Conservation (phyloP, 2,888 invertebrate genomes). For the Eristalinus aeneus region DNA sequence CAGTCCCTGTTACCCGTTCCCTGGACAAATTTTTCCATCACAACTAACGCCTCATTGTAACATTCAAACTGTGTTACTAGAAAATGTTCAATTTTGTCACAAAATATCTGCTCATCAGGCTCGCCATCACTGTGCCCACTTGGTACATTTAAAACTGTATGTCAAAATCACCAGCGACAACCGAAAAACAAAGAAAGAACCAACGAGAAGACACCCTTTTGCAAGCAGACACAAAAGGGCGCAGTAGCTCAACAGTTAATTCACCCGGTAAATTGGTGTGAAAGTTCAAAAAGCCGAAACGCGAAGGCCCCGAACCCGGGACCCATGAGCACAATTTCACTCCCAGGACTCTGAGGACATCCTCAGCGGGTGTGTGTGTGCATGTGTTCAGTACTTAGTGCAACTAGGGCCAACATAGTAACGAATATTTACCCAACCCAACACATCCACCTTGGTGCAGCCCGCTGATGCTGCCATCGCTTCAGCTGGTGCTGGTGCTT, state of each 20-base stretch:
- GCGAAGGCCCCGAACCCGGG: slow-evolving; percentile 41
- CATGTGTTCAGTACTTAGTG: slow-evolving; percentile 22
- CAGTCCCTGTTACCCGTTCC: too few relatives aligned
- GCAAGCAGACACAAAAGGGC: slow-evolving; percentile 10
- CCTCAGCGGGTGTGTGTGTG: neutral
- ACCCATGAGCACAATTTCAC: slow-evolving; percentile 39
- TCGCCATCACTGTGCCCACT: neutral
- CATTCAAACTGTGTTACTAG: neutral
- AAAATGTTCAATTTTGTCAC: slow-evolving; percentile 5
- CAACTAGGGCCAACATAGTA: slow-evolving; percentile 51
- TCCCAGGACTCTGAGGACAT: slow-evolving; percentile 44
- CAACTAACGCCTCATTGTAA: neutral
- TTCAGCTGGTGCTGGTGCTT: slow-evolving; percentile 18
- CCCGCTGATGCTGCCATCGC: neutral
- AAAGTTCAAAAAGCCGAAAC: slow-evolving; percentile 65
- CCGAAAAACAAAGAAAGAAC: neutral
- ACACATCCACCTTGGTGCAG: neutral
- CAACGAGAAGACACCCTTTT: neutral
- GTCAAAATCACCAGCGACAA: slow-evolving; percentile 7
- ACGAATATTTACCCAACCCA: slow-evolving; percentile 64
- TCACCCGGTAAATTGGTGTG: slow-evolving; percentile 69
- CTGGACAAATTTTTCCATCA: neutral
- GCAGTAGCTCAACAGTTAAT: slow-evolving; percentile 60
- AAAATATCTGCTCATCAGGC: slow-evolving; percentile 35
- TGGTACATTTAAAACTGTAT: slow-evolving; percentile 29